Percentiles rank a stretch among this genome's conserved stretches.
phyloP scores from a whole-genome alignment of 2,888 invertebrate genomes.

The Altica lythri region DNA sequence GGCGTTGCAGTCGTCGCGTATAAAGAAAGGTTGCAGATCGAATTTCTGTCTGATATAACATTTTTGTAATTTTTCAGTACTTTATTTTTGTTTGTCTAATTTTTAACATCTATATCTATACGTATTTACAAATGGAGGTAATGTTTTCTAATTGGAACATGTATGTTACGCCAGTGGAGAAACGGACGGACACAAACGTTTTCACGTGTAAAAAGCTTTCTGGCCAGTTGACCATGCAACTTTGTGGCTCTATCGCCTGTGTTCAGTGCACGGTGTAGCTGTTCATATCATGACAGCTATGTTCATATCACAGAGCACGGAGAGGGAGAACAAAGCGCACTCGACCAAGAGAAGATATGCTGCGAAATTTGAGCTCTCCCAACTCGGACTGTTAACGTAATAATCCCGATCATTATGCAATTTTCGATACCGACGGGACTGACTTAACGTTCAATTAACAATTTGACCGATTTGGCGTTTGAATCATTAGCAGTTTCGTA shows the following conservation, averaged over 20 bases:
- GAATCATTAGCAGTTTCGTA: slow-evolving; percentile 14
- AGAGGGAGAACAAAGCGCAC: slow-evolving; percentile 28
- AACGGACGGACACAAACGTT: slow-evolving; percentile 30
- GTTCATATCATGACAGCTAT: slow-evolving; percentile 35
- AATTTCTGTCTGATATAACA: too few species aligned
- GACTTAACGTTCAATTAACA: slow-evolving; percentile 33
- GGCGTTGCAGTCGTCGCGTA: too few species aligned
- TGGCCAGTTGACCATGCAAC: slow-evolving; percentile 43
- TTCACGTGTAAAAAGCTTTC: slow-evolving; percentile 45
- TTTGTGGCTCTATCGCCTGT: slow-evolving; percentile 25
- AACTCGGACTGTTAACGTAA: slow-evolving; percentile 25
- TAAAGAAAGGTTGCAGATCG: too few species aligned
- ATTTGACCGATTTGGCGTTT: slow-evolving; percentile 27
- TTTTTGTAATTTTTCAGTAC: too few species aligned
- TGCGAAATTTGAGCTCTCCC: slow-evolving; percentile 25
- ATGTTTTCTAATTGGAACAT: too few species aligned
- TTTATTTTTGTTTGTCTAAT: too few species aligned
- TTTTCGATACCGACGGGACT: slow-evolving; percentile 27
- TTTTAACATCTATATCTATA: too few species aligned
- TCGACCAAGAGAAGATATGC: slow-evolving; percentile 27
- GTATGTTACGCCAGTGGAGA: slow-evolving; percentile 23
- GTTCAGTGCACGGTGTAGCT: slow-evolving; percentile 22
- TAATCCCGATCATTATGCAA: slow-evolving; percentile 32
- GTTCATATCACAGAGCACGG: slow-evolving; percentile 28
- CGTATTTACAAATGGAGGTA: too few species aligned